Evolutionary conservation across 2,797 vertebrate genomes (phyloP).

Genomic region (Betta splendens): DNA sequence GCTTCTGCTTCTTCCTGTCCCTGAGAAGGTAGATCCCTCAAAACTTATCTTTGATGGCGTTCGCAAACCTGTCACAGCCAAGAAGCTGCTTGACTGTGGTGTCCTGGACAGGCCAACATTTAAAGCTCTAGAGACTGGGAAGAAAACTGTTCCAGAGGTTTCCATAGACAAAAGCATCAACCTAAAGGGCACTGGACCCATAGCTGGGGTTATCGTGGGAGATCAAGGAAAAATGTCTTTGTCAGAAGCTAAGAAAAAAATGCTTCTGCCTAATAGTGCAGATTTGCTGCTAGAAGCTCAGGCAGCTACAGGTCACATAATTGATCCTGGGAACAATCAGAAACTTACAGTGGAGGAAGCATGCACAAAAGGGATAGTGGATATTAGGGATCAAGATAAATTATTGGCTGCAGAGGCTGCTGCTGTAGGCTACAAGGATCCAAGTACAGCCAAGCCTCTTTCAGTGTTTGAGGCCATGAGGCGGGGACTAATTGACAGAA

Average conservation of each 20-base stretch:
- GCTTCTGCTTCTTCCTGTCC: constrained; percentile 82
- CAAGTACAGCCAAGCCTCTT: constrained; percentile 83
- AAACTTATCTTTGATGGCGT: constrained; percentile 74
- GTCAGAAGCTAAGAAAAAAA: constrained; percentile 88
- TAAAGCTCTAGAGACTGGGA: constrained; percentile 87
- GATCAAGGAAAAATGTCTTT: constrained; percentile 85
- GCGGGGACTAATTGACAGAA: constrained; percentile 86
- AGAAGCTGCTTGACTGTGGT: constrained; percentile 78
- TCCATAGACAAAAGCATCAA: constrained; percentile 77
- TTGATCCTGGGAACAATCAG: constrained; percentile 86
- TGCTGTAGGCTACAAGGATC: constrained; percentile 88
- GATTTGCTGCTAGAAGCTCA: constrained; percentile 91
- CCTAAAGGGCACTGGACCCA: constrained; percentile 87
- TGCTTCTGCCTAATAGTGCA: constrained; percentile 81
- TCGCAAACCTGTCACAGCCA: constrained; percentile 85
- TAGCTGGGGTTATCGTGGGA: constrained; percentile 83
- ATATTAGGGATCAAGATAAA: constrained; percentile 83
- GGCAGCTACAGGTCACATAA: constrained; percentile 91
- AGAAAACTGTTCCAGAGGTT: constrained; percentile 87
- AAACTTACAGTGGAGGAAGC: constrained; percentile 89
- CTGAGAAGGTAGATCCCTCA: constrained; percentile 54
- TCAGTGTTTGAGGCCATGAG: constrained; percentile 89
- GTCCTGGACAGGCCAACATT: constrained; percentile 78
- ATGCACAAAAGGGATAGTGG: constrained; percentile 86
- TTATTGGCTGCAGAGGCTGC: constrained; percentile 90